phyloP scores from a whole-genome alignment of 2,888 invertebrate species.

The Diarsia dahlii region DNA sequence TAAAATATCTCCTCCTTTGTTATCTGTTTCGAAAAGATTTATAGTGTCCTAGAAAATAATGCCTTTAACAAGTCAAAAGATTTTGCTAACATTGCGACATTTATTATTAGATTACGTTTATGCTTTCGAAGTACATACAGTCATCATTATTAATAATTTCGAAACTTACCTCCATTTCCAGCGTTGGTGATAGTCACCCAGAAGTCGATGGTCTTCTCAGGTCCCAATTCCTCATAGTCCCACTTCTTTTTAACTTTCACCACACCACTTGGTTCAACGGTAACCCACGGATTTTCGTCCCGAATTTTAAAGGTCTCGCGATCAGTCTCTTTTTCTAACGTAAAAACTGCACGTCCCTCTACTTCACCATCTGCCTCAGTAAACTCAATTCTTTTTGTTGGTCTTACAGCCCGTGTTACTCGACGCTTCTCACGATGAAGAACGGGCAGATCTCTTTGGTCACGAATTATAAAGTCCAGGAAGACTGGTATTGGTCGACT shows the following conservation, averaged over 20 bases:
- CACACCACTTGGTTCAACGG: conserved; percentile 97
- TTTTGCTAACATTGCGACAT: conserved; percentile 14
- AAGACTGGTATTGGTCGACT: conserved; percentile 94
- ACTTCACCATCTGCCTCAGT: conserved; percentile 97
- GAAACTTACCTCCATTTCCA: conserved; percentile 95
- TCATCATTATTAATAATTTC: neutral
- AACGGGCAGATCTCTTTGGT: conserved; percentile 91
- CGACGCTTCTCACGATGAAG: conserved; percentile 94
- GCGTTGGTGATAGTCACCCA: conserved; percentile 98
- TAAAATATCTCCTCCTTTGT: neutral
- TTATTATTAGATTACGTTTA: neutral
- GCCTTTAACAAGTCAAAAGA: neutral
- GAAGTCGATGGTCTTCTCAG: conserved; percentile 98
- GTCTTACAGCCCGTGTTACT: conserved; percentile 97
- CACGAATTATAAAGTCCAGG: conserved; percentile 93
- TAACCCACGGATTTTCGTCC: conserved; percentile 98
- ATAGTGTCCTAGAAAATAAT: conserved; percentile 29
- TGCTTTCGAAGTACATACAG: neutral
- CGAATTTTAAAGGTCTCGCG: conserved; percentile 98
- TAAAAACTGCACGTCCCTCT: conserved; percentile 96
- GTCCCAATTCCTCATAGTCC: conserved; percentile 98
- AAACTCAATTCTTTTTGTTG: conserved; percentile 98
- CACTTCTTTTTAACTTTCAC: conserved; percentile 98
- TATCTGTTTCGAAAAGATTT: neutral
- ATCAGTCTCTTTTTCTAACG: conserved; percentile 97